Conservation (phyloP, 2,797 vertebrate genomes). For the Sarcophilus harrisii region DNA sequence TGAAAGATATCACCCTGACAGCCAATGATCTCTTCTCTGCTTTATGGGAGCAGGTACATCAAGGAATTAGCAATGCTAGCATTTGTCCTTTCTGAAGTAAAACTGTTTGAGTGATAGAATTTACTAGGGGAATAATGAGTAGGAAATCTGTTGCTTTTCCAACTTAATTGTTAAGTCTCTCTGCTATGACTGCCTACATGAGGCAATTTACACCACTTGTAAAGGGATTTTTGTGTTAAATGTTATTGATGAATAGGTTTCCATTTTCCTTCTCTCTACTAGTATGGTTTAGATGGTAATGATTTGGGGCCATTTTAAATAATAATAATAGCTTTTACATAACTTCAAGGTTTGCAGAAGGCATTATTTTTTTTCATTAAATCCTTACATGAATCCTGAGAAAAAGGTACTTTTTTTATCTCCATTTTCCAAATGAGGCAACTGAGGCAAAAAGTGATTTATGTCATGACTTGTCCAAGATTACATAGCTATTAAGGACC, state of each 20-base stretch:
- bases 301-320: constrained; percentile 15
- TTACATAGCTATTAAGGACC: background rate
- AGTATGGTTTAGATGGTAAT: constrained; percentile 9
- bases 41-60: background rate
- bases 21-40: constrained; percentile 11
- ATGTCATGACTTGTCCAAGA: background rate
- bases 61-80: constrained; percentile 19
- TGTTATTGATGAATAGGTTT: constrained; percentile 27
- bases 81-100: constrained; percentile 4
- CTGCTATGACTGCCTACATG: constrained; percentile 66
- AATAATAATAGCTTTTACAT: background rate
- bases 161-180: constrained; percentile 54
- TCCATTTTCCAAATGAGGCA: background rate
- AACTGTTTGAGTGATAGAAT: constrained; percentile 20
- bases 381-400: background rate
- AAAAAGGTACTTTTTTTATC: background rate
- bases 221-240: constrained; percentile 58
- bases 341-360: background rate
- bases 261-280: background rate
- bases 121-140: constrained; percentile 48
- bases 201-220: constrained; percentile 64
- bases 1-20: constrained; percentile 13
- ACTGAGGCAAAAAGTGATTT: background rate
- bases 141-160: constrained; percentile 46
- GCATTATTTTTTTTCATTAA: background rate